Evolutionary conservation across 2,888 invertebrate genomes (phyloP).

Genomic region (Amiota mariae): DNA sequence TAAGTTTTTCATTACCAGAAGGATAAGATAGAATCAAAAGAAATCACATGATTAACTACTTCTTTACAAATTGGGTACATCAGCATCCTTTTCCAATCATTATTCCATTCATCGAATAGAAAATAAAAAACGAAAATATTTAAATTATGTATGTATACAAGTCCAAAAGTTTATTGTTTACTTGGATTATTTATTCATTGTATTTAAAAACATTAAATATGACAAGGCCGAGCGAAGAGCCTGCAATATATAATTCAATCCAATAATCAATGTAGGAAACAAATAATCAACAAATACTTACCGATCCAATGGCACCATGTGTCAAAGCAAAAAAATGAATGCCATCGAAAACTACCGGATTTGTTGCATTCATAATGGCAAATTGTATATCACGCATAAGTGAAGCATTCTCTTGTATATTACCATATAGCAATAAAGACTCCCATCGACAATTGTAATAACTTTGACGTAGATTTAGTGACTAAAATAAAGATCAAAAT

Average conservation of each 20-base stretch:
- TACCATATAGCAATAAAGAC: slow-evolving; percentile 34
- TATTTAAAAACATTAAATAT: slow-evolving; percentile 39
- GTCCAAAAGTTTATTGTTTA: background rate
- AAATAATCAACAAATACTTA: slow-evolving; percentile 20
- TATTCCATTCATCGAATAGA: too few relatives aligned
- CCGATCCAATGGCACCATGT: slow-evolving; percentile 33
- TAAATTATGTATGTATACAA: background rate
- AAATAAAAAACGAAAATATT: background rate
- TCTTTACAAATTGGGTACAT: too few relatives aligned
- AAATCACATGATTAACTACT: too few relatives aligned
- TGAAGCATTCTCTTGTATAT: slow-evolving; percentile 32
- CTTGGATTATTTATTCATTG: slow-evolving; percentile 31
- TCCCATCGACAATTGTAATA: slow-evolving; percentile 41
- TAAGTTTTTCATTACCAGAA: too few relatives aligned
- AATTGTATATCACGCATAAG: slow-evolving; percentile 37
- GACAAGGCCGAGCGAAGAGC: slow-evolving; percentile 33
- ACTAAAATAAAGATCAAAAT: slow-evolving; percentile 5
- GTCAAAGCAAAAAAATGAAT: slow-evolving; percentile 32
- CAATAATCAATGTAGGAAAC: background rate
- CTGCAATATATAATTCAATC: slow-evolving; percentile 6
- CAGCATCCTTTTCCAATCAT: too few relatives aligned
- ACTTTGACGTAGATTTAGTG: slow-evolving; percentile 29
- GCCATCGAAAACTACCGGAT: slow-evolving; percentile 35
- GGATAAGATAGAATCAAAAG: too few relatives aligned
- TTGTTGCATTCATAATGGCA: slow-evolving; percentile 38